Conservation (phyloP, 2,888 invertebrate species). For the Caenorhabditis macrosperma region DNA sequence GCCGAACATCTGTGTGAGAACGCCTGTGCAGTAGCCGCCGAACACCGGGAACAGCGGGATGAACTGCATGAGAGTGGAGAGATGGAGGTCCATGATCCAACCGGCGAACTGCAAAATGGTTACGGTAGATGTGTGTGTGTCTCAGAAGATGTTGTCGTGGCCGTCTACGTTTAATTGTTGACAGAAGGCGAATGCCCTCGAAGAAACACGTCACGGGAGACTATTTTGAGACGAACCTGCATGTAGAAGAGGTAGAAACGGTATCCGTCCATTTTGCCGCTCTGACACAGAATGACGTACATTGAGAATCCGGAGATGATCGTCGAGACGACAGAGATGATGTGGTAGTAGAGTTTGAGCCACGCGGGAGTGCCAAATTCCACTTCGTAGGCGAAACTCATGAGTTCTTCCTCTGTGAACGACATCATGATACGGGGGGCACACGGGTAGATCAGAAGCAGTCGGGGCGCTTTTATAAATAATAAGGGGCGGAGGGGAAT, state of each 20-base stretch:
- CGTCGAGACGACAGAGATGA: slow-evolving; percentile 43
- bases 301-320: slow-evolving; percentile 36
- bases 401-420: slow-evolving; percentile 43
- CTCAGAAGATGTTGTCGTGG: neutral
- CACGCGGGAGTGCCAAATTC: slow-evolving; percentile 39
- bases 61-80: slow-evolving; percentile 46
- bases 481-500: too few species aligned
- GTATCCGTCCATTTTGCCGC: slow-evolving; percentile 54
- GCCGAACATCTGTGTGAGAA: slow-evolving; percentile 22
- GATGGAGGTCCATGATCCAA: slow-evolving; percentile 51
- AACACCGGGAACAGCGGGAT: slow-evolving; percentile 47
- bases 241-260: slow-evolving; percentile 44
- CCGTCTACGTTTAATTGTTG: neutral
- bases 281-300: slow-evolving; percentile 47
- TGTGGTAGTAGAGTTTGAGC: slow-evolving; percentile 39
- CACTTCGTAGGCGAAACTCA: slow-evolving; percentile 40
- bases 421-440: slow-evolving; percentile 15
- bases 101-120: slow-evolving; percentile 37
- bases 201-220: neutral
- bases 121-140: neutral
- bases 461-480: too few species aligned
- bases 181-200: neutral
- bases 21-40: slow-evolving; percentile 47
- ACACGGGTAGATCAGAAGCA: too few species aligned
- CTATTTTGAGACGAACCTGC: slow-evolving; percentile 31